phyloP scores from a whole-genome alignment of 2,113 vertebrate species.

The Lagopus muta region DNA sequence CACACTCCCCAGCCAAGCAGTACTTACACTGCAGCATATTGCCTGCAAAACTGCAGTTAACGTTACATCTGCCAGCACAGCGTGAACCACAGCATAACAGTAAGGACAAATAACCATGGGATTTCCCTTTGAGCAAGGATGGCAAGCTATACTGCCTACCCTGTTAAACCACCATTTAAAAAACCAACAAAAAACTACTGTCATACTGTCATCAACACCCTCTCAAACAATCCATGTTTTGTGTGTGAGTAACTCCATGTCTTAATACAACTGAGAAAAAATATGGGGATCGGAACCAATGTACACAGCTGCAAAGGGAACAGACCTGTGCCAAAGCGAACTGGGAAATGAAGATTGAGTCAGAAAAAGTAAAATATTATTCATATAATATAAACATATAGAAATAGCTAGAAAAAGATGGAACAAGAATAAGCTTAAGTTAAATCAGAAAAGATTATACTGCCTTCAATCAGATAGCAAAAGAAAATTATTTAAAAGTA shows the following conservation, averaged over 20 bases:
- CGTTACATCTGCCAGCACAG: not conserved
- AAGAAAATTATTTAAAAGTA: not conserved
- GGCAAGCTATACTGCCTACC: not conserved
- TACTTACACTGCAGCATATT: not conserved
- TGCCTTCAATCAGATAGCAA: not conserved
- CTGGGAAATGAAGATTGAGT: not conserved
- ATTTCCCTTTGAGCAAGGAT: not conserved
- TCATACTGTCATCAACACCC: not conserved
- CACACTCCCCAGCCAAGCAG: not conserved
- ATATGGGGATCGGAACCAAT: not conserved
- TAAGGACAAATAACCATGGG: not conserved
- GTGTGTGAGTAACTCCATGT: not conserved
- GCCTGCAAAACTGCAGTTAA: constrained; percentile 4
- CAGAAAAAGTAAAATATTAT: not conserved
- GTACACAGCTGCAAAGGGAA: not conserved
- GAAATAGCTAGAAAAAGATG: not conserved
- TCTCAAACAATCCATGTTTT: not conserved
- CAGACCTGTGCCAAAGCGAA: not conserved
- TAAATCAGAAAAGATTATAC: too few species aligned
- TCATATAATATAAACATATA: not conserved
- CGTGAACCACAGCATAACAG: not conserved
- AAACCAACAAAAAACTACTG: not conserved
- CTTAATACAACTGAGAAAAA: not conserved
- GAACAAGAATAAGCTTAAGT: not conserved
- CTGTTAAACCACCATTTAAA: not conserved